Evolutionary conservation across 2,888 invertebrate genomes (phyloP).

Genomic region (Troilus luridus): DNA sequence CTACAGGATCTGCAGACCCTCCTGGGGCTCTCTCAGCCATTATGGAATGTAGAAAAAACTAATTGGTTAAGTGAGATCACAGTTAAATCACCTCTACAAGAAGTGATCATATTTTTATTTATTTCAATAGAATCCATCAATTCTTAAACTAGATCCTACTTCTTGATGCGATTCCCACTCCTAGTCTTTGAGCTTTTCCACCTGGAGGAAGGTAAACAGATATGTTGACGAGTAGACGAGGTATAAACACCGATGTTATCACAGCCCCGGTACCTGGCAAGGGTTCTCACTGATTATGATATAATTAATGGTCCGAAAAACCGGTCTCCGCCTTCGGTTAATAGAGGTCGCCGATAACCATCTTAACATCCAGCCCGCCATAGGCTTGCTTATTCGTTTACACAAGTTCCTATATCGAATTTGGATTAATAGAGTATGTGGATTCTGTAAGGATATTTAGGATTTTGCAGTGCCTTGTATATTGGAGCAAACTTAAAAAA

Average conservation of each 20-base stretch:
- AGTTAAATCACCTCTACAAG: no score
- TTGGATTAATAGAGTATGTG: background rate
- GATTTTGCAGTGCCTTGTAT: background rate
- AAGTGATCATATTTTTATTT: background rate
- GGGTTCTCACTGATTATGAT: constrained; percentile 26
- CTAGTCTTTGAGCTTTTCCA: background rate
- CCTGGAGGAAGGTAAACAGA: background rate
- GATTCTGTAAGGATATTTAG: background rate
- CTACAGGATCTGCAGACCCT: no score
- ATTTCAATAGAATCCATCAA: background rate
- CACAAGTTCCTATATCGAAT: background rate
- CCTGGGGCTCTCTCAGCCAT: no score
- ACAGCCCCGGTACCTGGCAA: background rate
- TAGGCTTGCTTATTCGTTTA: constrained; percentile 28
- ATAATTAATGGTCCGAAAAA: constrained; percentile 45
- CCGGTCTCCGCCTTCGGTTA: constrained; percentile 19
- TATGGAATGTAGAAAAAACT: no score
- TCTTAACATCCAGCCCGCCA: background rate
- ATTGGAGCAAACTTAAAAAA: background rate
- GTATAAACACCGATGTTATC: constrained; percentile 1
- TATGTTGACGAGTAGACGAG: background rate
- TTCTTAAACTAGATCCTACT: background rate
- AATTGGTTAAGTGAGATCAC: no score
- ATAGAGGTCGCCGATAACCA: constrained; percentile 25
- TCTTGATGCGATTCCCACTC: background rate